Evolutionary conservation across 1,140 invertebrate genomes (phyloP).

Genomic region (Cherax destructor): DNA sequence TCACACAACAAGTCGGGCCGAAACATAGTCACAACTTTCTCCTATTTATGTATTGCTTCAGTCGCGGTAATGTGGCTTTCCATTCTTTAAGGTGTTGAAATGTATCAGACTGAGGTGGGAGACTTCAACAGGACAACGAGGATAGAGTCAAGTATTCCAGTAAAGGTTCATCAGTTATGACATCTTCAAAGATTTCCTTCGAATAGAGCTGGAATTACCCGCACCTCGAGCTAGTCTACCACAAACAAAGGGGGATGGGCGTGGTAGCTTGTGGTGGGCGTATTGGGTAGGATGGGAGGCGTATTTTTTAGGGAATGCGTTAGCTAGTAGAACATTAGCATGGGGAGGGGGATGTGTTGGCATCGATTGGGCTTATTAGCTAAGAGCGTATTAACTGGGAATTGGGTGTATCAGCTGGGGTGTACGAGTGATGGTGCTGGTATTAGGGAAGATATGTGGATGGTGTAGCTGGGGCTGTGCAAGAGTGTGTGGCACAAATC

Average conservation of each 20-base stretch:
- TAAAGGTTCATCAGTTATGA: too few species aligned
- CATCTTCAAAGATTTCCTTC: too few species aligned
- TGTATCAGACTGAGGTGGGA: neutral
- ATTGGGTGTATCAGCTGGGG: neutral
- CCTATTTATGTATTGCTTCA: too few species aligned
- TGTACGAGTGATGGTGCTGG: neutral
- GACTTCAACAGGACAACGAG: too few species aligned
- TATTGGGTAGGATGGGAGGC: too few species aligned
- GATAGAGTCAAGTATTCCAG: too few species aligned
- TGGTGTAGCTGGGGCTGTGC: neutral
- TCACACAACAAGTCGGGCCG: too few species aligned
- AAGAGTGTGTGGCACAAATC: neutral
- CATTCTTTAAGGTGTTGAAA: neutral
- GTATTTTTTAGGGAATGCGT: neutral
- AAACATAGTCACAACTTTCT: too few species aligned
- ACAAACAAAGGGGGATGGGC: neutral
- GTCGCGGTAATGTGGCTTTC: too few species aligned
- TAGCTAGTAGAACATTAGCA: neutral
- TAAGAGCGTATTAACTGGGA: neutral
- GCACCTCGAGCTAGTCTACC: too few species aligned
- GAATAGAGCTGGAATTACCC: neutral
- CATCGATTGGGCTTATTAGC: neutral
- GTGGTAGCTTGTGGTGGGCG: neutral
- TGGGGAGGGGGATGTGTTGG: constrained; percentile 11
- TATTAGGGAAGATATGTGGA: neutral